Percentiles rank a stretch among this genome's conserved stretches.
Evolutionary conservation across 2,888 invertebrate genomes (phyloP).

Genomic region (Erpobdella octoculata): DNA sequence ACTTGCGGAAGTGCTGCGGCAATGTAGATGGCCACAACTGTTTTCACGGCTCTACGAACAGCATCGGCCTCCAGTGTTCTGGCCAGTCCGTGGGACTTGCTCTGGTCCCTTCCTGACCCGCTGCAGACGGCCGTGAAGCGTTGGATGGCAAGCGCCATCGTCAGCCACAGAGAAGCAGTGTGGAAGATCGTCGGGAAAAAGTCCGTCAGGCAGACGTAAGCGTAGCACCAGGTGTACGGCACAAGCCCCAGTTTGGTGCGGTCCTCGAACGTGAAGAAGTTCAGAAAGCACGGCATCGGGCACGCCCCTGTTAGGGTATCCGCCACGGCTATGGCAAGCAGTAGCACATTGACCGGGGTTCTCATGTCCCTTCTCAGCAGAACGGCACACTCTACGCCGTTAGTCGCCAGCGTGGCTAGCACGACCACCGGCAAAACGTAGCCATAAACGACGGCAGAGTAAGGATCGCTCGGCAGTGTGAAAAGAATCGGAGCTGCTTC

Average conservation of each 20-base stretch:
- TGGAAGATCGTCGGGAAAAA: constrained; percentile 46
- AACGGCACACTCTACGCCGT: constrained; percentile 81
- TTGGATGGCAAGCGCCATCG: constrained; percentile 55
- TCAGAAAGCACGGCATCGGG: constrained; percentile 64
- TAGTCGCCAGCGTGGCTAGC: constrained; percentile 75
- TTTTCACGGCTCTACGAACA: neutral
- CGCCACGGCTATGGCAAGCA: constrained; percentile 78
- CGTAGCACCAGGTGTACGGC: constrained; percentile 66
- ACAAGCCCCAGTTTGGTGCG: constrained; percentile 63
- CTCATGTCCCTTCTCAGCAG: constrained; percentile 81
- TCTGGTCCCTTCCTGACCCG: neutral
- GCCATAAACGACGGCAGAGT: constrained; percentile 57
- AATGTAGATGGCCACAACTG: neutral
- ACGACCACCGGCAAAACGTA: constrained; percentile 76
- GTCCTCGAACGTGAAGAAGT: constrained; percentile 76
- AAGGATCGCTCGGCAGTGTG: neutral
- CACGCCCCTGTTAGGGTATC: constrained; percentile 73
- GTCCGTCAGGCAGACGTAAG: constrained; percentile 56
- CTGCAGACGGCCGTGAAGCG: constrained; percentile 75
- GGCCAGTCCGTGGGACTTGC: neutral
- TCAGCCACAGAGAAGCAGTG: constrained; percentile 32
- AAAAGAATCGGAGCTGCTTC: too few relatives aligned
- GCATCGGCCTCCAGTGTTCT: neutral
- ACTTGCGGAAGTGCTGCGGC: neutral
- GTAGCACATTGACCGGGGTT: constrained; percentile 73